Evolutionary conservation across 2,797 vertebrate species (phyloP), one percentile per base, ranked within the genome.

Genomic region (Phylloscopus collybita): DNA sequence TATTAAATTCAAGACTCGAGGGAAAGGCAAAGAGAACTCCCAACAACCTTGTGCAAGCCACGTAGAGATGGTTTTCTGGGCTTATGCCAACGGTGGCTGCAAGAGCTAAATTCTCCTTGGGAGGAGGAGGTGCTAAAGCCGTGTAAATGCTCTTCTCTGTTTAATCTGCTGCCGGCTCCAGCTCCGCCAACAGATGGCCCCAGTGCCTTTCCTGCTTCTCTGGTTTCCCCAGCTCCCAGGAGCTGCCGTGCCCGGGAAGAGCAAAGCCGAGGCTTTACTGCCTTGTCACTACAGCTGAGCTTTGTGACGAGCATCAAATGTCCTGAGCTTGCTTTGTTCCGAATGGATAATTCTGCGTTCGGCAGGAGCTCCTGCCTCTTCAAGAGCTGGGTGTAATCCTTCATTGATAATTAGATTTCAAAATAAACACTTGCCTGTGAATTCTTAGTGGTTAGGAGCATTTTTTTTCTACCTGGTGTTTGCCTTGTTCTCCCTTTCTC

Each of bases 131-230:
- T 23, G 45, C 71, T 72, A 10, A 65, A 83, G 36, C 65, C 20
- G 32, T 66, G 70, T 36, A 27, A 92, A 85, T 62, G 32, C 59
- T 70, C 49, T 85, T 42, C 40, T 32, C 34, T 27, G 5, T 32
- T 30, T 12, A 1, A 64, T 22, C 40, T 38, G 4, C 45, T 53
- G 92, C 81, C 54, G 38, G 56, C 88, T 83, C 61, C 79, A 16
- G 53, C 27, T 88, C 89, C 78, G 89, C 92, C 90, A 59, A 96
- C 88, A 97, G 94, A 95, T 95, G 94, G 94, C 94, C 83, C 76
- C 86, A 95, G 29, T 50, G 94, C 80, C 70, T 94, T 95, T 86
- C 76, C 34, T 54, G 71, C 76, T 73, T 51, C 69, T 17, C 0
- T 36, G 61, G 7, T 10, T 78, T 54, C 38, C 75, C 20, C 60